Evolutionary conservation across 2,797 vertebrate genomes (phyloP), one percentile per base, ranked within the genome.

Genomic region (Girardinus metallicus): DNA sequence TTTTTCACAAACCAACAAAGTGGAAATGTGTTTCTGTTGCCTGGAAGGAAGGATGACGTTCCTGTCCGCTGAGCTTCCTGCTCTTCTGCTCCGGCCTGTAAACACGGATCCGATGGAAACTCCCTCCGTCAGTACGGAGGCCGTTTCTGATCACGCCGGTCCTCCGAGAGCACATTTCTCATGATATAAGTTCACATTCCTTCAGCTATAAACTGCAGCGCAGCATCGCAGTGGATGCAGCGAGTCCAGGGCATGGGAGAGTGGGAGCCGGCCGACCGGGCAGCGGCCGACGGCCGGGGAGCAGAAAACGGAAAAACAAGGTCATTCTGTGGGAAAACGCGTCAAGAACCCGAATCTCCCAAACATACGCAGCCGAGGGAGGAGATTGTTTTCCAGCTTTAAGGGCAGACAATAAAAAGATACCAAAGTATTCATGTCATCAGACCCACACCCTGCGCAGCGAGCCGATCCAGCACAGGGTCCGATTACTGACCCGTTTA

Each of bases 231-330:
- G 76, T 51, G 79, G 12, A 53, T 70, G 85, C 71, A 78, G 73
- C 72, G 43, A 80, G 82, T 70, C 75, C 46, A 21, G 36, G 62
- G 87, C 81, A 79, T 79, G 79, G 83, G 89, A 84, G 49, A 21
- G 78, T 79, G 79, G 83, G 89, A 84, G 49, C 18, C 71, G 75
- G 84, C 80, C 74, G 80, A 72, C 75, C 70, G 80, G 91, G 89
- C 88, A 90, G 77, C 78, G 73, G 74, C 93, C 91, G 90, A 94
- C 94, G 92, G 92, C 85, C 55, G 49, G 53, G 76, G 85, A 83
- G 86, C 86, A 90, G 86, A 89, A 83, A 80, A 86, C 82, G 84
- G 83, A 85, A 83, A 83, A 83, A 79, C 70, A 5, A 9, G 1
- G 12, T 15, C 0, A 60, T 2, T 15, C 57, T 34, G 57, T 39